phyloP scores from a whole-genome alignment of 2,888 invertebrate genomes.

The Chironomus tentans region DNA sequence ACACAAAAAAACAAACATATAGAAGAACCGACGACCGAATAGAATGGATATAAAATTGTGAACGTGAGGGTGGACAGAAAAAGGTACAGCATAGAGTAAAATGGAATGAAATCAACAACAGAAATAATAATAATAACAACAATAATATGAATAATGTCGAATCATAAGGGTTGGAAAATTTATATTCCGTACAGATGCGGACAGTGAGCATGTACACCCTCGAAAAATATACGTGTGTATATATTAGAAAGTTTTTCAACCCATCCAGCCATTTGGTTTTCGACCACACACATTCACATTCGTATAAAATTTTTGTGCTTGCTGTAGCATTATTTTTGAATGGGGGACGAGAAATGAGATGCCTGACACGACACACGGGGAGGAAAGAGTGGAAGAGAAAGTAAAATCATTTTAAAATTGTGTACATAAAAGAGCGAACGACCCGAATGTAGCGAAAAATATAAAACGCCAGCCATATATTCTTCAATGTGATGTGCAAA shows the following conservation, averaged over 20 bases:
- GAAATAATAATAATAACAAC: slow-evolving; percentile 11
- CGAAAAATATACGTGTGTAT: not conserved
- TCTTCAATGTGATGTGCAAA: not conserved
- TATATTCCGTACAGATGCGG: slow-evolving; percentile 6
- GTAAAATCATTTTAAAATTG: not conserved
- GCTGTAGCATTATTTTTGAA: no score
- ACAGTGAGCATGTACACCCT: slow-evolving; percentile 9
- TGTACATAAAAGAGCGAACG: not conserved
- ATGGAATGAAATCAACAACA: not conserved
- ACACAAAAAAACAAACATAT: not conserved
- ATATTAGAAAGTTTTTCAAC: not conserved
- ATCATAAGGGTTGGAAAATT: slow-evolving; percentile 19
- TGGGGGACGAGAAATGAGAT: not conserved
- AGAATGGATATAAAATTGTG: not conserved
- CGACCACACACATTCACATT: slow-evolving; percentile 5
- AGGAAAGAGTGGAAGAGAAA: not conserved
- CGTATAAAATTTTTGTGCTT: not conserved
- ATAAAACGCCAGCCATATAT: not conserved
- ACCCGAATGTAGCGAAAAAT: no score
- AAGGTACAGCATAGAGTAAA: not conserved
- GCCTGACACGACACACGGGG: not conserved
- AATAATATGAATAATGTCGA: not conserved
- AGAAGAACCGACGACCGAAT: not conserved
- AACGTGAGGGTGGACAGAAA: slow-evolving; percentile 25
- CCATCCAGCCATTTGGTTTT: not conserved